Evolutionary conservation across 2,888 invertebrate species (phyloP).

Genomic region (Drosophila mimica): DNA sequence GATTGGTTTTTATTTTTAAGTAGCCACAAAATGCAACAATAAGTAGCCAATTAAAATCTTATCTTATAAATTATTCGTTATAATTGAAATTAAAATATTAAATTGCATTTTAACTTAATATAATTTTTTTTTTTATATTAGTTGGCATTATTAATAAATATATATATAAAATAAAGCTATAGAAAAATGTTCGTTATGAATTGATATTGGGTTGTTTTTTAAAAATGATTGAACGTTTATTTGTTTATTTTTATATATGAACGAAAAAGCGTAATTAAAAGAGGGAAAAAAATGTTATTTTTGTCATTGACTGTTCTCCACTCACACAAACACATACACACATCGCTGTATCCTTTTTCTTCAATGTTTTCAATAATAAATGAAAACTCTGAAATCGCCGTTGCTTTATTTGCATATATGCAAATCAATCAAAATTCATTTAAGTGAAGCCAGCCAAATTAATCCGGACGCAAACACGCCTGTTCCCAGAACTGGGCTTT

Average conservation of each 20-base stretch:
- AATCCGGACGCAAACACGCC: conserved; percentile 18
- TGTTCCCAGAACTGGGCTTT: conserved; percentile 2
- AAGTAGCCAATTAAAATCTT: no score
- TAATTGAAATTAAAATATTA: neutral
- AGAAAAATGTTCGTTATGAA: neutral
- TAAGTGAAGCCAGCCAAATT: conserved; percentile 55
- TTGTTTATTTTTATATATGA: neutral
- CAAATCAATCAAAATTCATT: conserved; percentile 78
- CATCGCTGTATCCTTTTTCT: neutral
- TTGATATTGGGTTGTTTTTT: neutral
- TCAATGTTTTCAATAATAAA: neutral
- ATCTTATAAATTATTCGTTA: neutral
- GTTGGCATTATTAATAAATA: no score
- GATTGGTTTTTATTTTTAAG: neutral
- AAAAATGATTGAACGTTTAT: neutral
- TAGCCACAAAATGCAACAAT: no score
- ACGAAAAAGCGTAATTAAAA: neutral
- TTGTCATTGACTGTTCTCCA: neutral
- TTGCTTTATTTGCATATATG: conserved; percentile 61
- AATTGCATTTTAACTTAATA: neutral
- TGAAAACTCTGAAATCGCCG: conserved; percentile 15
- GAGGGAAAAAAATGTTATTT: neutral
- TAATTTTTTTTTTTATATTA: no score
- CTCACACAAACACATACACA: neutral
- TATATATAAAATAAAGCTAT: no score